Conservation (phyloP, 1,140 invertebrate species). For the Brachystomella parvula region DNA sequence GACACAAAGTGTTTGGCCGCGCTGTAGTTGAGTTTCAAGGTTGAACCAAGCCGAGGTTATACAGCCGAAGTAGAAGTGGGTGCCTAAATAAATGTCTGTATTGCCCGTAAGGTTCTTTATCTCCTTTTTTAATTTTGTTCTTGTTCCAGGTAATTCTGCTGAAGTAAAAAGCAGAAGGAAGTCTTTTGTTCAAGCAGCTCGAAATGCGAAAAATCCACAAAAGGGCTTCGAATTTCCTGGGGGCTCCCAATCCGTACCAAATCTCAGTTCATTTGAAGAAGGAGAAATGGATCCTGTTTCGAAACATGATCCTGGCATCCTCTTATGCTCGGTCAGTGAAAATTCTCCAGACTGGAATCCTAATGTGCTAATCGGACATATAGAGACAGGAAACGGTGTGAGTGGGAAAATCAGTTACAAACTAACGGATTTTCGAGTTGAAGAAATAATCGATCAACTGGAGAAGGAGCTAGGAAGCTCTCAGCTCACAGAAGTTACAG, state of each 20-base stretch:
- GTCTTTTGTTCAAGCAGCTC: background rate
- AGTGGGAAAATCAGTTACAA: slow-evolving; percentile 8
- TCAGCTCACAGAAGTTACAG: slow-evolving; percentile 39
- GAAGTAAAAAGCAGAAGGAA: background rate
- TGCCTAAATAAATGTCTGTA: too few relatives aligned
- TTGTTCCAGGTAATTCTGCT: background rate
- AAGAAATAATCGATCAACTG: slow-evolving; percentile 44
- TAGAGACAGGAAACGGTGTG: slow-evolving; percentile 12
- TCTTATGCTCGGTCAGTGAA: background rate
- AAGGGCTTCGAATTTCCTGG: background rate
- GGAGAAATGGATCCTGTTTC: background rate
- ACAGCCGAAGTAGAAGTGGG: too few relatives aligned
- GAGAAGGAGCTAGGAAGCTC: slow-evolving; percentile 41
- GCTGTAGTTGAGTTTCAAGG: too few relatives aligned
- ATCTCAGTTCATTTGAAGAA: background rate
- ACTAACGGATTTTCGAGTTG: slow-evolving; percentile 39
- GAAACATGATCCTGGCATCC: background rate
- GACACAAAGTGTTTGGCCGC: too few relatives aligned
- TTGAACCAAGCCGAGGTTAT: too few relatives aligned
- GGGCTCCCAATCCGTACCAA: background rate
- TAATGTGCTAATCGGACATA: slow-evolving; percentile 31
- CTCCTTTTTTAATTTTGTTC: too few relatives aligned
- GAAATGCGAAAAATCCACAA: too few relatives aligned
- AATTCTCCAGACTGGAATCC: slow-evolving; percentile 15
- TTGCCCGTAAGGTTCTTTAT: too few relatives aligned